Conservation (phyloP, 2,113 vertebrate species). For the Hydrolagus affinis region DNA sequence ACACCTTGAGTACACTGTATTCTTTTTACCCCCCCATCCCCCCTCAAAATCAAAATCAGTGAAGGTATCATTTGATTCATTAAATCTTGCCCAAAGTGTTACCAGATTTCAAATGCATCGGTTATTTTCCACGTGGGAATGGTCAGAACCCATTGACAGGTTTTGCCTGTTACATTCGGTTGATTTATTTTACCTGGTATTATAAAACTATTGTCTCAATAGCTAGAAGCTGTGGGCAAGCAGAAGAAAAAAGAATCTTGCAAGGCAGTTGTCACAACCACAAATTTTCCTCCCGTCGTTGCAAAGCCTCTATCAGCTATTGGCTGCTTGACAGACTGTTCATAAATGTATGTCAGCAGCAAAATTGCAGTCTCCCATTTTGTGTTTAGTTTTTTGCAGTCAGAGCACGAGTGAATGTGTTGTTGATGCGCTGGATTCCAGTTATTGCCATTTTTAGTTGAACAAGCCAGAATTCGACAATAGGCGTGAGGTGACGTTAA, state of each 20-base stretch:
- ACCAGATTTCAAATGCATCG: slow-evolving; percentile 15
- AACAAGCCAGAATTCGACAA: background rate
- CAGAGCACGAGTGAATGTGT: background rate
- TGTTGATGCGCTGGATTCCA: background rate
- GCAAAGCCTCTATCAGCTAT: background rate
- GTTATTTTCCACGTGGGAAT: background rate
- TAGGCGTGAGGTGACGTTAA: background rate
- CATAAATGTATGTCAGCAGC: background rate
- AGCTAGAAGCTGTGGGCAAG: background rate
- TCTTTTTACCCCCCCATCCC: no score
- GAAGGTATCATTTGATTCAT: background rate
- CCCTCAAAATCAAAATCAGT: no score
- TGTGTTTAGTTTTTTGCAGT: background rate
- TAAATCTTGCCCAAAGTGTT: background rate
- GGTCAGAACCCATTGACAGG: background rate
- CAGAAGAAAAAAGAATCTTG: background rate
- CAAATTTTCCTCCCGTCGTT: background rate
- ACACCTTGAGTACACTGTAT: background rate
- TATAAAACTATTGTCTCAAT: background rate
- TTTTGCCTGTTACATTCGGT: background rate
- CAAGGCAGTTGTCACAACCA: background rate
- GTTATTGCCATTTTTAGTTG: background rate
- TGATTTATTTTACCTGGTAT: slow-evolving; percentile 7
- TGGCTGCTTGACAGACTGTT: background rate
- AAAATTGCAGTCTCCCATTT: background rate